Evolutionary conservation across 2,888 invertebrate species (phyloP).

Genomic region (Craniophora ligustri): DNA sequence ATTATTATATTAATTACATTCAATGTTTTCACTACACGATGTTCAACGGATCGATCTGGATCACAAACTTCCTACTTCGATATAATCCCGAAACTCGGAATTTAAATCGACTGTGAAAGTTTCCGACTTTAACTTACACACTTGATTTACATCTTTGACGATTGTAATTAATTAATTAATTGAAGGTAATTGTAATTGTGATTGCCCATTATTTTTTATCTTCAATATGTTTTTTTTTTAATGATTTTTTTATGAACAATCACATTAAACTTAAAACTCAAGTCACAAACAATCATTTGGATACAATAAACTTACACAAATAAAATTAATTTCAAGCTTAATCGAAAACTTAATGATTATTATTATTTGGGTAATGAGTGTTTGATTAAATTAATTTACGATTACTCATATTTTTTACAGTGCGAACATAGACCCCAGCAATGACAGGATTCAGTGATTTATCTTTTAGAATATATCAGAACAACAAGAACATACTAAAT

Average conservation of each 20-base stretch:
- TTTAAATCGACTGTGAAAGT: conserved; percentile 43
- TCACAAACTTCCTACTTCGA: conserved; percentile 74
- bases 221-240: conserved; percentile 3
- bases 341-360: too few relatives aligned
- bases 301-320: too few relatives aligned
- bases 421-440: neutral
- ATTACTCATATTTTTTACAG: too few relatives aligned
- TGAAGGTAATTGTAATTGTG: conserved; percentile 17
- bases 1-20: conserved; percentile 85
- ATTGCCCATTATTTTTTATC: neutral
- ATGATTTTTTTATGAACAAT: too few relatives aligned
- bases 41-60: conserved; percentile 75
- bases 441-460: neutral
- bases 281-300: too few relatives aligned
- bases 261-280: too few relatives aligned
- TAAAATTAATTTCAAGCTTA: neutral
- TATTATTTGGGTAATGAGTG: too few relatives aligned
- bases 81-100: conserved; percentile 57
- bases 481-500: too few relatives aligned
- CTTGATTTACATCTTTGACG: conserved; percentile 19
- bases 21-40: conserved; percentile 78
- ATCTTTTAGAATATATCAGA: too few relatives aligned
- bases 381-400: too few relatives aligned
- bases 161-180: conserved; percentile 14
- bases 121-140: conserved; percentile 3